These are phyloP conservation scores for Eriosoma lanigerum DNA, from an alignment of 1,140 invertebrate genomes.

Conservation along the genomic window DNA sequence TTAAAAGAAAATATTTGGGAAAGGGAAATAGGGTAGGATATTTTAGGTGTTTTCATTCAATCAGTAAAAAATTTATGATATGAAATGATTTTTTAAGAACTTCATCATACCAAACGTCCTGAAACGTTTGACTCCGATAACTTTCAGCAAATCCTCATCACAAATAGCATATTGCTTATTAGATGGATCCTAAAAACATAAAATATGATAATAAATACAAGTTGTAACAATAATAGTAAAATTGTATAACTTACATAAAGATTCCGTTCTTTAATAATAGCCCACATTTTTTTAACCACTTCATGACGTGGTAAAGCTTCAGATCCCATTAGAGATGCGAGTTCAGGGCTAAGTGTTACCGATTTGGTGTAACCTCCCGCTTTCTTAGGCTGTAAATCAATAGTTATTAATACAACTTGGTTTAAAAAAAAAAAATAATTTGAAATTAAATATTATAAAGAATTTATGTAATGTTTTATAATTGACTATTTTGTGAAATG, in stretches of 20 bases:
- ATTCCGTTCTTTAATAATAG: constrained; percentile 88
- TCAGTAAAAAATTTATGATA: constrained; percentile 57
- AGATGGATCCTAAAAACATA: constrained; percentile 73
- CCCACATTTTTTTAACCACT: constrained; percentile 91
- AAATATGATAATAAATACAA: constrained; percentile 42
- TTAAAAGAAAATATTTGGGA: background rate
- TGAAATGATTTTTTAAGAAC: constrained; percentile 87
- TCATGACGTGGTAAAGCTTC: constrained; percentile 86
- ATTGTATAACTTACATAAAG: constrained; percentile 67
- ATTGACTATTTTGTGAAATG: too few relatives aligned
- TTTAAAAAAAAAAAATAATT: too few relatives aligned
- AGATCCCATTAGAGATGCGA: constrained; percentile 81
- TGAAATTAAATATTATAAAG: too few relatives aligned
- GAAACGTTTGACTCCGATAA: constrained; percentile 87
- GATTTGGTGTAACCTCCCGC: constrained; percentile 76
- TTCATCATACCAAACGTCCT: constrained; percentile 95
- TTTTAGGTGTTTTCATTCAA: constrained; percentile 11
- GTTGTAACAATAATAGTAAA: background rate
- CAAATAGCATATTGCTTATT: constrained; percentile 94
- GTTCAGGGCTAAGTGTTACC: constrained; percentile 79
- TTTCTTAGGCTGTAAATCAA: constrained; percentile 61
- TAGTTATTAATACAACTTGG: background rate
- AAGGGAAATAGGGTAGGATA: background rate
- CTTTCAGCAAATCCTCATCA: constrained; percentile 84
- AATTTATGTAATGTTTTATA: too few relatives aligned